Percentiles rank a stretch among this genome's conserved stretches.
These are phyloP conservation scores for Dasyornis broadbenti DNA, from an alignment of 2,113 vertebrate species.

Conservation along the genomic window DNA sequence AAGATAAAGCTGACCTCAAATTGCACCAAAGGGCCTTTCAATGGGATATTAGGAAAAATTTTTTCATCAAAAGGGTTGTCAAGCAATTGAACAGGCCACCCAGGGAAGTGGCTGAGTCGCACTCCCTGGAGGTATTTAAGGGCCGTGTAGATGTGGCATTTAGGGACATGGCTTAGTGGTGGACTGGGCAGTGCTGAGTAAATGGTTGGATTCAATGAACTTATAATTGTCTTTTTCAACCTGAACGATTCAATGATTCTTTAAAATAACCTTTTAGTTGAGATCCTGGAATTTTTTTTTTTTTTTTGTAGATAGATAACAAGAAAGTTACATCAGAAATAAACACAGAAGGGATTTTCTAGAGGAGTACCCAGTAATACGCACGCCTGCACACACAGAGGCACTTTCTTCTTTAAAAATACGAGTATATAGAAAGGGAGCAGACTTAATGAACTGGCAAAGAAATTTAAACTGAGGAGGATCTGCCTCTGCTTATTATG, in stretches of 20 bases:
- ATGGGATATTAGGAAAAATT: neutral
- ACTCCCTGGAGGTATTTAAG: neutral
- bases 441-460: neutral
- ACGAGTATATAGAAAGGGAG: neutral
- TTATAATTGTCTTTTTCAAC: neutral
- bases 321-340: neutral
- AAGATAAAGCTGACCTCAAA: neutral
- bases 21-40: neutral
- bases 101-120: neutral
- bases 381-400: accelerated
- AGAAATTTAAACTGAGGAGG: neutral
- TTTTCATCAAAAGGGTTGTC: neutral
- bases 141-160: neutral
- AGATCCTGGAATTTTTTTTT: neutral
- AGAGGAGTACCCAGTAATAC: neutral
- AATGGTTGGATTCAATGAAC: neutral
- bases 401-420: neutral
- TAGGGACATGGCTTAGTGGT: neutral
- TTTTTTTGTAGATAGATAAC: neutral
- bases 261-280: neutral
- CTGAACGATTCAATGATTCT: neutral
- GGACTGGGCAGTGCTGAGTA: neutral
- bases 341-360: neutral
- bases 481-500: neutral
- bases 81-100: neutral